Evolutionary conservation across 2,888 invertebrate genomes (phyloP), one percentile per base, ranked within the genome.

Genomic region (Limnephilus lunatus): DNA sequence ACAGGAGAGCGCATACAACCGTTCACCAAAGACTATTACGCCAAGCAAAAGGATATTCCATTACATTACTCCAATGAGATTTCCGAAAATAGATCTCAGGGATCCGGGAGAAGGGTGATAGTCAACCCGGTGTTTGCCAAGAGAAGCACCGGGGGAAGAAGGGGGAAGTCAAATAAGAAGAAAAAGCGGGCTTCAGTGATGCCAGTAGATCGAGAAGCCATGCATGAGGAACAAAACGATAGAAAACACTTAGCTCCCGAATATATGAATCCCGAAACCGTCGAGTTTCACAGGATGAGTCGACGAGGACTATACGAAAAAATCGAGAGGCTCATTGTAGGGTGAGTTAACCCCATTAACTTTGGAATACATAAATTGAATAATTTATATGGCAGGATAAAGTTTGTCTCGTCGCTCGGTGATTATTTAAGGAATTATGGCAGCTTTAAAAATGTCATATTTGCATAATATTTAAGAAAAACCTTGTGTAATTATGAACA

Each of bases 231-330:
- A 89, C 95, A 95, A 91, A 91, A 94, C 31, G 94, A 94, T 15
- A 94, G 94, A 92, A 94, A 95, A 53, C 95, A 95, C 93, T 94
- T 95, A 90, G 95, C 95, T 91, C 94, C 94, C 89, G 94, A 95
- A 25, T 94, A 95, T 81, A 93, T 95, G 94, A 95, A 95, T 48
- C 94, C 94, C 11, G 94, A 94, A 68, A 95, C 94, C 53, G 94
- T 96, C 32, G 96, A 96, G 93, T 96, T 97, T 94, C 97, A 97
- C 94, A 96, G 97, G 94, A 95, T 95, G 87, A 97, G 97, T 93
- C 95, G 97, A 94, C 95, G 97, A 85, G 97, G 97, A 89, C 94
- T 97, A 35, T 97, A 97, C 94, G 95, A 95, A 91, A 97, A 97
- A 95, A 94, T 97, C 91, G 97, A 97, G 94, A 95, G 95, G 93